Conservation (phyloP, 2,888 invertebrate genomes). For the Hipparchia sbordonii region DNA sequence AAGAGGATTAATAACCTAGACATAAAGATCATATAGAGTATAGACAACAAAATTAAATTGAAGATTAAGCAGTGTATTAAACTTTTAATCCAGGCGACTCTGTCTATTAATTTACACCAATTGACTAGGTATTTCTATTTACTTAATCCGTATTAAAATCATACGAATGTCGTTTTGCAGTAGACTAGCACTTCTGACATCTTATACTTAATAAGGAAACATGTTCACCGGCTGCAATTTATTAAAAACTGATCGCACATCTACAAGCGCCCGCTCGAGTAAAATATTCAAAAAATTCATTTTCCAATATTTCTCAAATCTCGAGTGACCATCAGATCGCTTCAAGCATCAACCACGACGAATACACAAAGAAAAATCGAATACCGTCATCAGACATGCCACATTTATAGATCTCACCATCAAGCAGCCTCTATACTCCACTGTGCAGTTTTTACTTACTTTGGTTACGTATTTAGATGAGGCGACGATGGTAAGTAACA, state of each 20-base stretch:
- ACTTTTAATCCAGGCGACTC: constrained; percentile 14
- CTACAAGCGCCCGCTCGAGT: neutral
- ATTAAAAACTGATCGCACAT: neutral
- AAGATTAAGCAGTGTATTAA: constrained; percentile 2
- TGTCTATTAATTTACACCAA: constrained; percentile 8
- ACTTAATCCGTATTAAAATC: constrained; percentile 36
- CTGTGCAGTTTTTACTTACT: too few species aligned
- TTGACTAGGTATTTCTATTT: constrained; percentile 23
- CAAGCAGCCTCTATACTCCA: too few species aligned
- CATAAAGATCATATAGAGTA: neutral
- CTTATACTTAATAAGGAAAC: constrained; percentile 36
- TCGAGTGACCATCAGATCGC: too few species aligned
- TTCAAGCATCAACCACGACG: too few species aligned
- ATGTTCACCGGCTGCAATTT: constrained; percentile 23
- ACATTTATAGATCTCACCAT: too few species aligned
- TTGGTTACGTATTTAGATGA: too few species aligned
- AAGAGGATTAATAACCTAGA: neutral
- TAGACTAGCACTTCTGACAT: constrained; percentile 34
- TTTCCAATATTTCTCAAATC: too few species aligned
- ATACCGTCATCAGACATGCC: too few species aligned
- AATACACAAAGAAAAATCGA: too few species aligned
- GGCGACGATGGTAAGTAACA: too few species aligned
- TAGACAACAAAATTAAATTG: neutral
- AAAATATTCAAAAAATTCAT: neutral
- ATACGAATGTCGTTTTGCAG: constrained; percentile 30